Evolutionary conservation across 2,888 invertebrate genomes (phyloP).

Genomic region (Peribatodes rhomboidaria): DNA sequence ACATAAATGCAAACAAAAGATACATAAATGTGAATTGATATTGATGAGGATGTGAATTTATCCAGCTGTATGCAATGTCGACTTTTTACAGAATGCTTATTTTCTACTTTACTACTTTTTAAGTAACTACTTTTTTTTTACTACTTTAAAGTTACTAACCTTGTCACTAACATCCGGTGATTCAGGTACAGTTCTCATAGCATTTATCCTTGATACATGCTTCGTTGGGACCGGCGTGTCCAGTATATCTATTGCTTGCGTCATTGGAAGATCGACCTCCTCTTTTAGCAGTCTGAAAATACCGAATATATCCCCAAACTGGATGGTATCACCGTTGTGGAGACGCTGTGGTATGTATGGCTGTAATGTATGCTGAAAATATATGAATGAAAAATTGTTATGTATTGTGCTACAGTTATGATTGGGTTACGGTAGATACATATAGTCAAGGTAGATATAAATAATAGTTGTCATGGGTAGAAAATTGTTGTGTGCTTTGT

Average conservation of each 20-base stretch:
- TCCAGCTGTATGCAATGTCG: too few relatives aligned
- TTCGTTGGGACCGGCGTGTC: slow-evolving; percentile 67
- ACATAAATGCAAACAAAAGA: too few relatives aligned
- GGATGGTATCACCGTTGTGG: slow-evolving; percentile 73
- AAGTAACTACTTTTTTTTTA: too few relatives aligned
- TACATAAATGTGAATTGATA: too few relatives aligned
- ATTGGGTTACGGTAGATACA: background rate
- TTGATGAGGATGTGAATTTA: too few relatives aligned
- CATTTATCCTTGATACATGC: slow-evolving; percentile 59
- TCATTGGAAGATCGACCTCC: slow-evolving; percentile 72
- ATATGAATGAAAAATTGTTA: slow-evolving; percentile 10
- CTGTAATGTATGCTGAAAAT: slow-evolving; percentile 67
- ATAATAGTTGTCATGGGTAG: background rate
- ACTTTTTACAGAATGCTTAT: too few relatives aligned
- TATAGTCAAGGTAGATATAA: background rate
- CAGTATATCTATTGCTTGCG: slow-evolving; percentile 74
- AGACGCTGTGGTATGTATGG: slow-evolving; percentile 75
- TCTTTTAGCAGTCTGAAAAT: slow-evolving; percentile 73
- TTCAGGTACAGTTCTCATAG: slow-evolving; percentile 70
- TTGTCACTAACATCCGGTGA: slow-evolving; percentile 80
- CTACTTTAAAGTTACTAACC: slow-evolving; percentile 55
- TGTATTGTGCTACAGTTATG: too few relatives aligned
- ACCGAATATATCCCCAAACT: slow-evolving; percentile 78
- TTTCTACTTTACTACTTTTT: too few relatives aligned
- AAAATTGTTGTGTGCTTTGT: too few relatives aligned